Evolutionary conservation across 2,113 vertebrate species (phyloP).

Genomic region (Phalacrocorax pelagicus): DNA sequence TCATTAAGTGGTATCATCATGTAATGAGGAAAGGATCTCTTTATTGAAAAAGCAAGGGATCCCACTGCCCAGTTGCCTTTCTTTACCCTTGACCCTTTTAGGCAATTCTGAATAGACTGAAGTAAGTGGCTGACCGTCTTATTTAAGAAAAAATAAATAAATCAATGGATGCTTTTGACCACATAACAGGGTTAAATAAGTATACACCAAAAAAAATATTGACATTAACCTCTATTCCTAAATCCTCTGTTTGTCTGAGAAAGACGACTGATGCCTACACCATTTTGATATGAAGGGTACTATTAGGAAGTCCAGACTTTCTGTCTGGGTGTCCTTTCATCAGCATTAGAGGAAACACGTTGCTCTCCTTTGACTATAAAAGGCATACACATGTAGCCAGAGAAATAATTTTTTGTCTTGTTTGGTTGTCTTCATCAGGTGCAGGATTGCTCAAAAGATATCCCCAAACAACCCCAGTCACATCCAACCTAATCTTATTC

Average conservation of each 20-base stretch:
- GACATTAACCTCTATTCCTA: not conserved
- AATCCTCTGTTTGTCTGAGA: not conserved
- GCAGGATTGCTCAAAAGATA: not conserved
- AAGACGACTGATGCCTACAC: not conserved
- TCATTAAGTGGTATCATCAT: not conserved
- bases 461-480: not conserved
- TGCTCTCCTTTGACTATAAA: not conserved
- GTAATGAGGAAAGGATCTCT: not conserved
- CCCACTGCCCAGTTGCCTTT: not conserved
- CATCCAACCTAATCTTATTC: not conserved
- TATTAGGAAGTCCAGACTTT: not conserved
- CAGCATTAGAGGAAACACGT: not conserved
- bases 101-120: not conserved
- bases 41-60: not conserved
- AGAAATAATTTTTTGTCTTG: not conserved
- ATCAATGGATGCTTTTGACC: not conserved
- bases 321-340: not conserved
- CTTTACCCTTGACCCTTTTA: not conserved
- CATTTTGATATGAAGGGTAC: not conserved
- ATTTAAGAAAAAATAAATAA: not conserved
- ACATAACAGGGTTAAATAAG: not conserved
- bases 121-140: not conserved
- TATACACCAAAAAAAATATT: not conserved
- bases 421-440: not conserved
- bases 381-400: not conserved